Evolutionary conservation across 53 echinoderm and acorn worm species (phyloP).

Genomic region (Paracentrotus lividus): DNA sequence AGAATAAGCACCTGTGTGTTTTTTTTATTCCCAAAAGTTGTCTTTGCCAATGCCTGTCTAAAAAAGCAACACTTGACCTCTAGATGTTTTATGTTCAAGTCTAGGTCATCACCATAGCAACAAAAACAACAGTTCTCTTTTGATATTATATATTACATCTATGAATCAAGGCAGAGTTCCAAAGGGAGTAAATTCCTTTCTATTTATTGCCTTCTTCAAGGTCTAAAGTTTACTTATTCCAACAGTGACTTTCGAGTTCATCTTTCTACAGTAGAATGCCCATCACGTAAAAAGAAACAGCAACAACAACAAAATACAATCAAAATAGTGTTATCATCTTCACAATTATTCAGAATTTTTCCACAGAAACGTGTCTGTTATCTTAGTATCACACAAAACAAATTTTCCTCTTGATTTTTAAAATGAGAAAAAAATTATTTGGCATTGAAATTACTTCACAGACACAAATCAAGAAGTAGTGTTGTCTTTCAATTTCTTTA

Average conservation of each 20-base stretch:
- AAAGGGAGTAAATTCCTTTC: constrained; percentile 25
- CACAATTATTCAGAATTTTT: too few relatives aligned
- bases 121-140: constrained; percentile 23
- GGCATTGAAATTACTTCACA: too few relatives aligned
- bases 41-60: constrained; percentile 8
- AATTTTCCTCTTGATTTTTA: too few relatives aligned
- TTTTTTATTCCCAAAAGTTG: constrained; percentile 46
- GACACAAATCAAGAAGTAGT: too few relatives aligned
- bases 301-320: too few relatives aligned
- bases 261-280: not conserved
- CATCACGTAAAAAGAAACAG: too few relatives aligned
- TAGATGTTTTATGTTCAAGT: constrained; percentile 45
- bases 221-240: not conserved
- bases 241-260: not conserved
- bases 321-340: too few relatives aligned
- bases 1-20: constrained; percentile 32
- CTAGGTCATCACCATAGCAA: constrained; percentile 45
- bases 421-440: too few relatives aligned
- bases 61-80: constrained; percentile 40
- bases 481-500: too few relatives aligned
- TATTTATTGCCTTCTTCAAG: constrained; percentile 6
- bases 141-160: not conserved
- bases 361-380: too few relatives aligned
- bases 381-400: too few relatives aligned
- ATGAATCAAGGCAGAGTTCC: constrained; percentile 26